A percentile compares a stretch with the other conserved stretches of the same genome.
Evolutionary conservation across 2,797 vertebrate genomes (phyloP).

Genomic region (Schizopygopsis malacanthus): DNA sequence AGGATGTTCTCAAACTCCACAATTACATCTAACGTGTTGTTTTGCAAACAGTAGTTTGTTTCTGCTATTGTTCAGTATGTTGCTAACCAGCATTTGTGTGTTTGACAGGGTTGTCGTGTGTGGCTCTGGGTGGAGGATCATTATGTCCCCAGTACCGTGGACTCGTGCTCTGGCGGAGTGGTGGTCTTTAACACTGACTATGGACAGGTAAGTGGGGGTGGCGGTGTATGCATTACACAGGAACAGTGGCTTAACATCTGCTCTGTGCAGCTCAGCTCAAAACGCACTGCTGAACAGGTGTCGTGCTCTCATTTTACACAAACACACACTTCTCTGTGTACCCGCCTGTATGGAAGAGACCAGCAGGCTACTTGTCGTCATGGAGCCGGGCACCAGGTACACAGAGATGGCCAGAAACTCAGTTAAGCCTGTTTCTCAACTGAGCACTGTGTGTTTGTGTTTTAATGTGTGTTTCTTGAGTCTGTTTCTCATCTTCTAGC

Average conservation of each 20-base stretch:
- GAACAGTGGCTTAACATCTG: conserved; percentile 57
- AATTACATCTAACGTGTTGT: background rate
- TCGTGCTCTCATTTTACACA: conserved; percentile 52
- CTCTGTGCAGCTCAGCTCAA: conserved; percentile 47
- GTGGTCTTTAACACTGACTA: conserved; percentile 90
- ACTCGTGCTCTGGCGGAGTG: conserved; percentile 90
- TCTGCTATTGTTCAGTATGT: conserved; percentile 12
- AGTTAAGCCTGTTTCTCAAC: background rate
- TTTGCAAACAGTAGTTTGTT: conserved; percentile 5
- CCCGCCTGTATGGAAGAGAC: conserved; percentile 13
- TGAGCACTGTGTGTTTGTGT: background rate
- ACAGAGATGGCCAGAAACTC: conserved; percentile 15
- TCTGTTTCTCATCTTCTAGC: background rate
- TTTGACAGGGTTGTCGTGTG: conserved; percentile 89
- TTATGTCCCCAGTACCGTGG: conserved; percentile 90
- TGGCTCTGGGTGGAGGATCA: conserved; percentile 94
- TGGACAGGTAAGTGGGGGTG: conserved; percentile 85
- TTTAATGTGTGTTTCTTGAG: conserved; percentile 14
- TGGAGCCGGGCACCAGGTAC: conserved; percentile 32
- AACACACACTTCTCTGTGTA: conserved; percentile 38
- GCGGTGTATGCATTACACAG: conserved; percentile 45
- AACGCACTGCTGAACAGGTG: conserved; percentile 49
- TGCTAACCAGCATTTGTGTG: conserved; percentile 56
- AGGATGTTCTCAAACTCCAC: background rate
- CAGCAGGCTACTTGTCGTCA: conserved; percentile 42